Conservation (phyloP, 2,113 vertebrate genomes). For the Xenopus laevis region DNA sequence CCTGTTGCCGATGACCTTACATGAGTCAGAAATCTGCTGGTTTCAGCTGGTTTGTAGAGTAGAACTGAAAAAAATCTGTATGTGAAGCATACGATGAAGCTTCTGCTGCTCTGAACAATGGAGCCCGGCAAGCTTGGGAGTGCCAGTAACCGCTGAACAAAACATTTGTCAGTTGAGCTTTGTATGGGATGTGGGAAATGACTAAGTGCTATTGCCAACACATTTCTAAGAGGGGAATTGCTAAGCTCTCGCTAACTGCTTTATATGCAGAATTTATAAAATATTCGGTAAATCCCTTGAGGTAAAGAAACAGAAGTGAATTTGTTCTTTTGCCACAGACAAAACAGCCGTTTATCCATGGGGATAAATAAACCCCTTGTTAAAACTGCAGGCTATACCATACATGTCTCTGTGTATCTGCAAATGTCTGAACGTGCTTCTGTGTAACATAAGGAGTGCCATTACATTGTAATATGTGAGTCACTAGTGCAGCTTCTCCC, state of each 20-base stretch:
- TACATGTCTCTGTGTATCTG: too few species aligned
- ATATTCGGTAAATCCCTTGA: too few species aligned
- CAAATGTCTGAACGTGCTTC: too few species aligned
- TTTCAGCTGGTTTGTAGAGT: slow-evolving; percentile 52
- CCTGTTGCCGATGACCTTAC: slow-evolving; percentile 46
- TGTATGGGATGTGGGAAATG: slow-evolving; percentile 11
- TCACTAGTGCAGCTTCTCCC: too few species aligned
- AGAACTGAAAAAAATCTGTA: slow-evolving; percentile 32
- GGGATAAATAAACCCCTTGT: too few species aligned
- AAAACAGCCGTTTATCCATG: too few species aligned
- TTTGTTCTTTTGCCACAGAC: too few species aligned
- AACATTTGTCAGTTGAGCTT: slow-evolving; percentile 34
- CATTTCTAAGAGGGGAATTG: neutral
- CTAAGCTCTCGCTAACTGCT: neutral
- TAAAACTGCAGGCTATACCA: too few species aligned
- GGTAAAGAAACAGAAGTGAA: too few species aligned
- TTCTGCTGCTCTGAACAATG: slow-evolving; percentile 19
- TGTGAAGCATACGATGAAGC: slow-evolving; percentile 50
- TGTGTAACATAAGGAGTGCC: too few species aligned
- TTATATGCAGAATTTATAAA: too few species aligned
- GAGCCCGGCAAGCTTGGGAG: slow-evolving; percentile 13
- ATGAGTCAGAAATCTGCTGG: slow-evolving; percentile 51
- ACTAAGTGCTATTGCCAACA: neutral
- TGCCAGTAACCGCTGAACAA: slow-evolving; percentile 9
- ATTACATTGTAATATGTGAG: too few species aligned